Evolutionary conservation across 2,888 invertebrate species (phyloP).

Genomic region (Drosophila leonis): DNA sequence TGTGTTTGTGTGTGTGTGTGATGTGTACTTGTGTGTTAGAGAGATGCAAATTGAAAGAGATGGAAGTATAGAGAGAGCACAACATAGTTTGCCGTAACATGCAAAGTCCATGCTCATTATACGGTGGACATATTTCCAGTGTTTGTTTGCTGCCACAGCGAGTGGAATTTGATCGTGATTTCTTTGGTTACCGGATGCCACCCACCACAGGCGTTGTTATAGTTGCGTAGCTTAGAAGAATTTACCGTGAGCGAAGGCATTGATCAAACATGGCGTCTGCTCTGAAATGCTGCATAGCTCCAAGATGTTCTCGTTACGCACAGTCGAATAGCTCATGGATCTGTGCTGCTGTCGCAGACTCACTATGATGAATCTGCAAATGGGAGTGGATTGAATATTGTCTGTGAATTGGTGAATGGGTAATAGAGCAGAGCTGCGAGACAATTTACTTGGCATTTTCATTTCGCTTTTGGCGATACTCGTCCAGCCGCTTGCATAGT

Average conservation of each 20-base stretch:
- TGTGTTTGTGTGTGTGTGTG: background rate
- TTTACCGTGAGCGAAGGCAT: slow-evolving; percentile 85
- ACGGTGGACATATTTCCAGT: background rate
- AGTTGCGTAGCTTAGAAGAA: slow-evolving; percentile 48
- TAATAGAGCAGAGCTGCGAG: background rate
- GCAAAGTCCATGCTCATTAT: background rate
- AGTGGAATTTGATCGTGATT: background rate
- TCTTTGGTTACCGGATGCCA: slow-evolving; percentile 33
- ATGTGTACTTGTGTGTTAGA: background rate
- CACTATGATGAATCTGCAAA: slow-evolving; percentile 79
- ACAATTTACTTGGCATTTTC: slow-evolving; percentile 78
- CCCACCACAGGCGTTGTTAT: background rate
- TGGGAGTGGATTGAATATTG: background rate
- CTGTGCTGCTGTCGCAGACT: slow-evolving; percentile 74
- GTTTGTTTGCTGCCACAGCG: slow-evolving; percentile 4
- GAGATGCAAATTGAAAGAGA: slow-evolving; percentile 15
- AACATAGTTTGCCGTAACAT: slow-evolving; percentile 3
- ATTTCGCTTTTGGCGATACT: slow-evolving; percentile 78
- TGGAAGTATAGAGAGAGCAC: slow-evolving; percentile 3
- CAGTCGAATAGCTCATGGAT: slow-evolving; percentile 78
- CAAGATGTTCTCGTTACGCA: slow-evolving; percentile 83
- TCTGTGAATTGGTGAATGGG: too few species aligned
- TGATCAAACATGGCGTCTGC: slow-evolving; percentile 86
- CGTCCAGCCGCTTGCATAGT: slow-evolving; percentile 66
- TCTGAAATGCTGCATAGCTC: slow-evolving; percentile 86